Percentiles rank a stretch among this genome's conserved stretches.
Evolutionary conservation across 2,888 invertebrate genomes (phyloP).

Genomic region (Clostera curtula): DNA sequence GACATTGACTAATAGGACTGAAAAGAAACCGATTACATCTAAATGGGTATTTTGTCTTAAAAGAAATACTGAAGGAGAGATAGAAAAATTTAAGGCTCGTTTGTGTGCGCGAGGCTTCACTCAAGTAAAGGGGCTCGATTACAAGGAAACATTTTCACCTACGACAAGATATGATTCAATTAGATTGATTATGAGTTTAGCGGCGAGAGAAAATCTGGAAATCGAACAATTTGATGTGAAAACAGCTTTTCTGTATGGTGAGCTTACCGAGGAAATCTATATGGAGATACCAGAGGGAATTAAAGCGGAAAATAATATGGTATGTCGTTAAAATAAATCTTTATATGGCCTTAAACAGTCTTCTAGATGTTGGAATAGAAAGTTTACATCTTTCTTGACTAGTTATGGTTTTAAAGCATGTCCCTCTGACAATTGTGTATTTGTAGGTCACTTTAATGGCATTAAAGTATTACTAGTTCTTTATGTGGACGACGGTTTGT

Average conservation of each 20-base stretch:
- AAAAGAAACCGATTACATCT: slow-evolving; percentile 3
- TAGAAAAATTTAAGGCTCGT: slow-evolving; percentile 6
- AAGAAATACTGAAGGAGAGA: slow-evolving; percentile 4
- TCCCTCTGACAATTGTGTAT: slow-evolving; percentile 18
- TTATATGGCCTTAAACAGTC: slow-evolving; percentile 21
- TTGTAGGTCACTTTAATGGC: slow-evolving; percentile 11
- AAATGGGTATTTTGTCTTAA: slow-evolving; percentile 12
- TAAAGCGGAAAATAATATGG: not conserved
- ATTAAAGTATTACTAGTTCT: slow-evolving; percentile 13
- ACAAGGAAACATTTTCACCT: slow-evolving; percentile 9
- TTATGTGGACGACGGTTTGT: slow-evolving; percentile 9
- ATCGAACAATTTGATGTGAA: slow-evolving; percentile 18
- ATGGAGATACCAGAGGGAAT: slow-evolving; percentile 18
- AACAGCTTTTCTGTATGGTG: too few relatives aligned
- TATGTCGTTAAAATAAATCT: slow-evolving; percentile 18
- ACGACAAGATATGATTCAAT: slow-evolving; percentile 8
- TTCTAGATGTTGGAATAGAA: slow-evolving; percentile 18
- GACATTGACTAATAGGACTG: slow-evolving; percentile 2
- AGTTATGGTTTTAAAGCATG: slow-evolving; percentile 16
- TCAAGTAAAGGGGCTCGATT: slow-evolving; percentile 8
- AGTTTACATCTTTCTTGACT: slow-evolving; percentile 12
- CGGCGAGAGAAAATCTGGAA: slow-evolving; percentile 4
- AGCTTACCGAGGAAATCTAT: slow-evolving; percentile 20
- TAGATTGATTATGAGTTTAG: slow-evolving; percentile 4
- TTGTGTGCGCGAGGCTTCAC: slow-evolving; percentile 10